A percentile compares a stretch with the other conserved stretches of the same genome.
phyloP scores from a whole-genome alignment of 2,113 vertebrate genomes.

The Antechinus stuartii region DNA sequence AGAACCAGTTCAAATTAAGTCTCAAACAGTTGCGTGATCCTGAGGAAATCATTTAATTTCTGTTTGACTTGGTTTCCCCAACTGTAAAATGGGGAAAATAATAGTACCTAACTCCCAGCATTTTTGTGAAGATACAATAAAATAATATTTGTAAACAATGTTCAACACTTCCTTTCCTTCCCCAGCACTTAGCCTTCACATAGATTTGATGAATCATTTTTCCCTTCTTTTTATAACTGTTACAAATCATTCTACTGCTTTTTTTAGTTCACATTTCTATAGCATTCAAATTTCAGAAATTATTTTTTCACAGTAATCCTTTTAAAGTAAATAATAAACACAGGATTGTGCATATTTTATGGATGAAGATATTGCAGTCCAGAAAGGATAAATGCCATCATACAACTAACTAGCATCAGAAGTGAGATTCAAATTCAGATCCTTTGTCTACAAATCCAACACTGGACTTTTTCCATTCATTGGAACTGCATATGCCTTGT shows the following conservation, averaged over 20 bases:
- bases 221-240: background rate
- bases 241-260: background rate
- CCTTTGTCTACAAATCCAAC: background rate
- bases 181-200: background rate
- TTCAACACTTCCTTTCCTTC: background rate
- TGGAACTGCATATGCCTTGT: background rate
- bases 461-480: background rate
- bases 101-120: background rate
- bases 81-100: background rate
- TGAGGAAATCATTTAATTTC: background rate
- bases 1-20: background rate
- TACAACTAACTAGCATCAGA: background rate
- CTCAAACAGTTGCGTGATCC: background rate
- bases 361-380: background rate
- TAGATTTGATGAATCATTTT: background rate
- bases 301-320: background rate
- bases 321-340: background rate
- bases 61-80: background rate
- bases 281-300: background rate
- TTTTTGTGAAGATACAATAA: background rate
- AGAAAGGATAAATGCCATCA: background rate
- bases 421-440: background rate
- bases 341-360: conserved; percentile 11
- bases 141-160: background rate
- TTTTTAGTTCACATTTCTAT: background rate